Conservation (phyloP, 64 coral and sea anemone species). For the Dendrophyllia cribrosa region DNA sequence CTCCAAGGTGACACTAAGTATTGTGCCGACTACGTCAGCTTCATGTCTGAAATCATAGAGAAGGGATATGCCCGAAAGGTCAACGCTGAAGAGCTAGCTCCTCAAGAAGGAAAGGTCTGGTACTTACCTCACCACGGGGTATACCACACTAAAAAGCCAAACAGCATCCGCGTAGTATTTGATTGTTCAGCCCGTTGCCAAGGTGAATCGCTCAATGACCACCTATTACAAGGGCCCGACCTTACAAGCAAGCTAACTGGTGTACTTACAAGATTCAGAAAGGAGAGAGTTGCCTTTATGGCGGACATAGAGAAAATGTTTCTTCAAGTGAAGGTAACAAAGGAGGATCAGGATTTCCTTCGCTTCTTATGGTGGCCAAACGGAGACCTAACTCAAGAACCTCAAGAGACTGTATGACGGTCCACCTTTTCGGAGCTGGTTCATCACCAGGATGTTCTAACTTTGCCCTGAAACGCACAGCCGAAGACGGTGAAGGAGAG, state of each 20-base stretch:
- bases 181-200: slow-evolving; percentile 21
- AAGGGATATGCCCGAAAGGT: slow-evolving; percentile 51
- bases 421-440: slow-evolving; percentile 45
- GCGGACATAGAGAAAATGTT: slow-evolving; percentile 41
- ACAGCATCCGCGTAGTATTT: slow-evolving; percentile 49
- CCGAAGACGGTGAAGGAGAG: slow-evolving; percentile 24
- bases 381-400: slow-evolving; percentile 5
- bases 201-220: slow-evolving; percentile 36
- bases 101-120: slow-evolving; percentile 33
- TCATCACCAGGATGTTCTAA: slow-evolving; percentile 55
- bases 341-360: neutral
- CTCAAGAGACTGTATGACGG: slow-evolving; percentile 37
- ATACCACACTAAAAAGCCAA: slow-evolving; percentile 22
- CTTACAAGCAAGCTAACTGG: slow-evolving; percentile 66
- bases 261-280: slow-evolving; percentile 54
- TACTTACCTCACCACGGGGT: slow-evolving; percentile 47
- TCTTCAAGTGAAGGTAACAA: slow-evolving; percentile 20
- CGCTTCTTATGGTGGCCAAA: slow-evolving; percentile 47
- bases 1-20: slow-evolving; percentile 31
- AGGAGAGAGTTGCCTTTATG: slow-evolving; percentile 39
- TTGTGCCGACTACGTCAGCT: slow-evolving; percentile 21
- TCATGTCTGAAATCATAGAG: slow-evolving; percentile 47
- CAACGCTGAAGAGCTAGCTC: slow-evolving; percentile 21
- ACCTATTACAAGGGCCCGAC: slow-evolving; percentile 37
- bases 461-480: slow-evolving; percentile 49